phyloP scores from a whole-genome alignment of 2,797 vertebrate genomes.

The Scolopax bukidnonensis region DNA sequence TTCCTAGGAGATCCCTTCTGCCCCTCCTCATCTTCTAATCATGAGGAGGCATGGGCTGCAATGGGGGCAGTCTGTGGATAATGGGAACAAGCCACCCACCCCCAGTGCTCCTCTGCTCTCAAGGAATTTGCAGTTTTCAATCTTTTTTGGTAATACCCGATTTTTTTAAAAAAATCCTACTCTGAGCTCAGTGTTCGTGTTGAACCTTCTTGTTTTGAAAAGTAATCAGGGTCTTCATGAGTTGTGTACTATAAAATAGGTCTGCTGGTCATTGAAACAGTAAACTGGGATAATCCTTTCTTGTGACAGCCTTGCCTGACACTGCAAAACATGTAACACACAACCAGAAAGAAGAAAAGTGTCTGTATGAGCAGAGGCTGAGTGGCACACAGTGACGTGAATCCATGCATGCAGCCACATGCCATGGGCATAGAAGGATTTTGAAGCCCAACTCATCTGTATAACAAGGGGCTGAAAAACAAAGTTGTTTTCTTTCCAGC shows the following conservation, averaged over 20 bases:
- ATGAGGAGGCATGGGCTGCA: neutral
- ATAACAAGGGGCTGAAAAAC: neutral
- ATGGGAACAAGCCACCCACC: neutral
- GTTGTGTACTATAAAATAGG: neutral
- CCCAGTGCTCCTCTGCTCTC: neutral
- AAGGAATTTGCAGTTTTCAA: neutral
- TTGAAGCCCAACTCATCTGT: neutral
- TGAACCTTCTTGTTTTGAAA: no score
- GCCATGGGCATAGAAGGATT: neutral
- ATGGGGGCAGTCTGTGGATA: rapidly evolving
- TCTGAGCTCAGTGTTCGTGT: neutral
- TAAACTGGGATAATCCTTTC: neutral
- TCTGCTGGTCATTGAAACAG: neutral
- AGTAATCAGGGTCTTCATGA: neutral
- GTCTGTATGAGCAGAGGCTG: rapidly evolving
- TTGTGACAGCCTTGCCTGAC: neutral
- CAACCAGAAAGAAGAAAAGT: neutral
- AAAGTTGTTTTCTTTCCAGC: neutral
- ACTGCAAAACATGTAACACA: rapidly evolving
- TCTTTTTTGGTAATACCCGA: neutral
- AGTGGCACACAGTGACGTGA: neutral
- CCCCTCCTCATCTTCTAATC: neutral
- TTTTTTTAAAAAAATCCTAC: neutral
- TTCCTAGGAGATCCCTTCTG: neutral
- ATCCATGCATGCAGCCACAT: rapidly evolving